Conservation (phyloP, 2,888 invertebrate genomes). For the Eupithecia subumbrata region DNA sequence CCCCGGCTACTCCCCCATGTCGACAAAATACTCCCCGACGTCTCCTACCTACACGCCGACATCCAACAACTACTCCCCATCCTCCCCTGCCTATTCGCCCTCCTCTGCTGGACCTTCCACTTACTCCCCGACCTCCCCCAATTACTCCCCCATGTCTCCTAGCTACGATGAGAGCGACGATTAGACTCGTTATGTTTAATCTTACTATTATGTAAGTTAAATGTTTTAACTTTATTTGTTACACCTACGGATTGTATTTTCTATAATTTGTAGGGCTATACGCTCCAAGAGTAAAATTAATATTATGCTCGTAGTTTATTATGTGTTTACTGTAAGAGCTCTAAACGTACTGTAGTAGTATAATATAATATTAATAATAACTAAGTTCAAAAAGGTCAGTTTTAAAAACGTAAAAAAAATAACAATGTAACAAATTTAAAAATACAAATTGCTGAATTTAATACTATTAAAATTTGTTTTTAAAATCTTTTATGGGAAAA, state of each 20-base stretch:
- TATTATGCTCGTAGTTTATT: slow-evolving; percentile 5
- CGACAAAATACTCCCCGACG: slow-evolving; percentile 91
- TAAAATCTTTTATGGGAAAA: neutral
- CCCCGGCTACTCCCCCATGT: slow-evolving; percentile 91
- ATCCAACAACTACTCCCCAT: slow-evolving; percentile 90
- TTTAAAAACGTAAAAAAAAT: neutral
- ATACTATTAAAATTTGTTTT: neutral
- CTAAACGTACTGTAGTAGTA: slow-evolving; percentile 4
- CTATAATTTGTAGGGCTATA: slow-evolving; percentile 2
- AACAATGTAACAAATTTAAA: neutral
- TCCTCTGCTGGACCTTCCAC: slow-evolving; percentile 83
- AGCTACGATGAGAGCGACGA: slow-evolving; percentile 84
- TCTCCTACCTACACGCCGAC: slow-evolving; percentile 92
- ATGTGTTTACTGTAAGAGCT: slow-evolving; percentile 10
- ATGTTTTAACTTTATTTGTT: slow-evolving; percentile 16
- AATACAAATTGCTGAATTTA: neutral
- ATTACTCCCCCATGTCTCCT: slow-evolving; percentile 86
- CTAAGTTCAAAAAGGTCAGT: slow-evolving; percentile 1
- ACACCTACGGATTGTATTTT: slow-evolving; percentile 5
- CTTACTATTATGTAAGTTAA: slow-evolving; percentile 5
- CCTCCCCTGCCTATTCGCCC: slow-evolving; percentile 91
- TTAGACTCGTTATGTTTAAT: slow-evolving; percentile 51
- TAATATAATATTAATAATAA: neutral
- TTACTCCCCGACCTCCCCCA: slow-evolving; percentile 76
- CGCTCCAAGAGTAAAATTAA: slow-evolving; percentile 18